phyloP scores from a whole-genome alignment of 2,797 vertebrate species.

The Calcarius lapponicus region DNA sequence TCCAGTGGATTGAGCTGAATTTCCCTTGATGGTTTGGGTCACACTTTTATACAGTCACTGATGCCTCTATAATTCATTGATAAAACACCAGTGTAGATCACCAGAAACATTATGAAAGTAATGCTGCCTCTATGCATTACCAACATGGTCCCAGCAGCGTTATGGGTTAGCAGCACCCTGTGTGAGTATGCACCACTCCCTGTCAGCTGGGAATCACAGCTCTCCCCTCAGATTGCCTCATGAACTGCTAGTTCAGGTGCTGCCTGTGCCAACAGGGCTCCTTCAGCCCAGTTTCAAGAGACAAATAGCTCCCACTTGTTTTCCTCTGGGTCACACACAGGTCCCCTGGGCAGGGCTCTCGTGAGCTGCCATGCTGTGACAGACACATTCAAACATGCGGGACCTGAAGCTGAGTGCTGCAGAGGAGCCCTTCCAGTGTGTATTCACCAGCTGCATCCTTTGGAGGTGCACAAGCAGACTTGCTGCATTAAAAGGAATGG shows the following conservation, averaged over 20 bases:
- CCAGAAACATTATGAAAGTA: background rate
- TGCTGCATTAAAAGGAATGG: background rate
- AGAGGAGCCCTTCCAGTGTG: background rate
- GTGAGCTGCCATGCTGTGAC: accelerated
- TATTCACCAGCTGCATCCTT: background rate
- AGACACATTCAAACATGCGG: accelerated
- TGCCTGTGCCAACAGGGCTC: accelerated
- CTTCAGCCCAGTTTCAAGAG: background rate
- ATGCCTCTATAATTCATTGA: background rate
- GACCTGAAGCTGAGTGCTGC: background rate
- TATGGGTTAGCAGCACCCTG: background rate
- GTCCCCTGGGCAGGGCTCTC: accelerated
- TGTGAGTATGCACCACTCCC: accelerated
- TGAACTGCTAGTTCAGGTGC: background rate
- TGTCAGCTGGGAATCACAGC: background rate
- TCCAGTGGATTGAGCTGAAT: background rate
- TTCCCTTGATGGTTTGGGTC: background rate
- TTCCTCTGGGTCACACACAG: background rate
- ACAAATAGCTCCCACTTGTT: background rate
- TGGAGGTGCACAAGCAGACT: background rate
- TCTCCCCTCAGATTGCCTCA: background rate
- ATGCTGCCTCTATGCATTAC: background rate
- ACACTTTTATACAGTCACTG: background rate
- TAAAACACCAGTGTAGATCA: background rate
- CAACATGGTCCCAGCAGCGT: accelerated